Evolutionary conservation across 2,888 invertebrate genomes (phyloP).

Genomic region (Spisula subtruncata): DNA sequence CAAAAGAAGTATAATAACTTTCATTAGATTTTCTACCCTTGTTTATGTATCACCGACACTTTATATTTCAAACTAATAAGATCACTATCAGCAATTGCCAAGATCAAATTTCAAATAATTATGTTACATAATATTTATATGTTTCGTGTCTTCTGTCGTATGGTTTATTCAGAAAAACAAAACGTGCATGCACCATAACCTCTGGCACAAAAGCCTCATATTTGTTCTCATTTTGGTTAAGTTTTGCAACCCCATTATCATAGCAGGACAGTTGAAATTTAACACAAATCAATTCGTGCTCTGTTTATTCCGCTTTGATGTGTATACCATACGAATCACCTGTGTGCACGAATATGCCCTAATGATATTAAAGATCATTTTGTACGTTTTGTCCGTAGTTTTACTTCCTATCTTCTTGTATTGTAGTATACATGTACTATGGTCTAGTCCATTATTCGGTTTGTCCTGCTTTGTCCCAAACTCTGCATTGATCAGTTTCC

Average conservation of each 20-base stretch:
- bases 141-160: not conserved
- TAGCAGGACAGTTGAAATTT: no score
- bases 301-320: no score
- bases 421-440: no score
- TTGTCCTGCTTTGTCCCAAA: not conserved
- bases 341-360: no score
- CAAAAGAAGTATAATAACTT: not conserved
- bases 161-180: not conserved
- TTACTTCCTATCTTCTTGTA: no score
- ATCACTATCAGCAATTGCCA: not conserved
- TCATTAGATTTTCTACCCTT: not conserved
- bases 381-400: no score
- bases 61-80: not conserved
- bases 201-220: not conserved
- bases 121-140: not conserved
- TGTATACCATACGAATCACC: no score
- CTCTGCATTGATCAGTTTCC: not conserved
- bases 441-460: no score
- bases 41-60: not conserved
- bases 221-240: no score
- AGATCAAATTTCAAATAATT: not conserved
- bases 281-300: no score
- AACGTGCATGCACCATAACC: not conserved
- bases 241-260: no score
- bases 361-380: no score